Base-by-base conservation (phyloP, 2,797 vertebrate species). In the Sphaeramia orbicularis region DNA sequence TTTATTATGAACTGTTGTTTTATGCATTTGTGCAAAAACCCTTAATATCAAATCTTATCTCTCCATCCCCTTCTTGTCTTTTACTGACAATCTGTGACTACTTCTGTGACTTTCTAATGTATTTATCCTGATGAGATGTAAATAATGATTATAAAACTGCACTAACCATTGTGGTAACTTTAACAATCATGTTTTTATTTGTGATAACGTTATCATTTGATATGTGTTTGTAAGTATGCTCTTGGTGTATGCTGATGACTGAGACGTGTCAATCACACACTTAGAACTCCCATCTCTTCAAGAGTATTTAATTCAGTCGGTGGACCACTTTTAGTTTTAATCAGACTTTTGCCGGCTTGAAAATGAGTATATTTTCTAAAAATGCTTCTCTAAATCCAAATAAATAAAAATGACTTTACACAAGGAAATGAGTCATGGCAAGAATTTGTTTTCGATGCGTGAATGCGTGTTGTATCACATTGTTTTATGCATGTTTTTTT, bases 341-440 rank as follows among this genome's bases (percentile, higher is more conserved):
- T 87, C 69, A 72, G 76, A 85, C 86, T 91, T 91, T 91, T 90
- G 66, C 84, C 77, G 81, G 76, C 78, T 56, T 80, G 86, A 61
- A 92, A 91, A 89, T 80, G 13, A 88, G 83, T 92, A 87, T 93
- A 91, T 93, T 94, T 94, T 94, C 84, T 92, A 91, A 93, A 92
- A 88, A 87, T 87, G 83, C 75, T 86, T 91, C 89, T 90, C 87
- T 89, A 77, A 90, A 86, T 91, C 80, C 76, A 56, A 89, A 89
- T 88, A 76, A 93, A 92, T 91, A 89, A 89, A 90, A 76, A 52
- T 73, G 73, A 87, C 78, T 89, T 89, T 84, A 76, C 85, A 89
- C 47, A 69, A 80, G 16, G 49, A 67, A 40, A 11, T 43, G 12
- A 7, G 5, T 72, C 19, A 10, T 60, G 18, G 12, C 13, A 32